Base-by-base conservation (phyloP, 2,797 vertebrate genomes). In the Hydrophis major region DNA sequence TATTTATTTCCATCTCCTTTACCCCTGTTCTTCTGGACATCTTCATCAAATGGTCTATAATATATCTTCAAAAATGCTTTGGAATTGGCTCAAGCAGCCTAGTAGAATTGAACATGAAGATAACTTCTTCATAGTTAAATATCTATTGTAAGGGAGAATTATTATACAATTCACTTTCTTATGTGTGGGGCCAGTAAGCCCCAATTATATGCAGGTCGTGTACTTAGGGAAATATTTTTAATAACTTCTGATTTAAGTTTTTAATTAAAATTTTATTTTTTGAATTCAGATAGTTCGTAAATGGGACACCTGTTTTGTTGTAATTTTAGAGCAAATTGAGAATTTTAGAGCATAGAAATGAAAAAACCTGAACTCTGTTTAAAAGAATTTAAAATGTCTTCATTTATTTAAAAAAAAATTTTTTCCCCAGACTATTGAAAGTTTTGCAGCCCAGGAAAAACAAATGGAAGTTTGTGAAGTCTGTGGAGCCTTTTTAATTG, bases 401-500 rank as follows among this genome's bases (percentile, higher is more conserved):
- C 91, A 53, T 93, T 4, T 32, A 53, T 42, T 92, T 60, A 89
- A 16, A 11, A 12, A 89, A 89, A 7, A 94, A 18, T 53, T 89
- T 89, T 92, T 90, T 95, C 90, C 95, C 63, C 96, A 99, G 99
- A 99, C 99, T 7, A 99, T 99, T 69, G 99, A 99, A 97, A 99
- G 99, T 97, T 99, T 99, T 98, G 99, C 99, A 27, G 99, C 99
- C 89, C 99, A 99, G 96, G 99, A 99, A 98, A 99, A 99, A 96
- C 99, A 99, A 96, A 99, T 99, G 99, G 99, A 99, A 97, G 99
- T 99, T 94, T 99, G 99, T 94, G 99, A 99, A 98, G 99, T 99
- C 61, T 99, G 99, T 95, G 99, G 99, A 93, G 99, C 99, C 91
- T 99, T 99, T 97, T 98, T 99, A 96, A 99, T 99, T 69, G 99